A percentile compares a stretch with the other conserved stretches of the same genome.
These are phyloP conservation scores for Halichoeres trimaculatus DNA, from an alignment of 2,113 vertebrate species.

Conservation along the genomic window DNA sequence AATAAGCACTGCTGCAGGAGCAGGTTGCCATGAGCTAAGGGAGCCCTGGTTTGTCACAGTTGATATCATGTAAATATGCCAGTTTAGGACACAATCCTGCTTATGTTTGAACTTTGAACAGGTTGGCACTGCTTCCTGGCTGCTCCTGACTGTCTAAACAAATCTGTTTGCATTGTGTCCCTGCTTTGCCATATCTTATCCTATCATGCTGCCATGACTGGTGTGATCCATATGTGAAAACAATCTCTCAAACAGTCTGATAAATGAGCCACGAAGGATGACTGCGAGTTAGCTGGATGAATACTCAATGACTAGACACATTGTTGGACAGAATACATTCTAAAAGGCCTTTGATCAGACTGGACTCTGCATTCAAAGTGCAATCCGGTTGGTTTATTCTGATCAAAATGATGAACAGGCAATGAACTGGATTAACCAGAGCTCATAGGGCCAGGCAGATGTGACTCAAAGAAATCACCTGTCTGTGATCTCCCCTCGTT, in stretches of 20 bases:
- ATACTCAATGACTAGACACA: not conserved
- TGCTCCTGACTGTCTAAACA: slow-evolving; percentile 13
- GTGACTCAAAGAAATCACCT: slow-evolving; percentile 49
- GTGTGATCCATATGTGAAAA: not conserved
- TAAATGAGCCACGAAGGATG: not conserved
- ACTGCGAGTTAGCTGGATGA: not conserved
- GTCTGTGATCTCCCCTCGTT: not conserved
- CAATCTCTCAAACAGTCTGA: not conserved
- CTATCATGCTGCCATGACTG: not conserved
- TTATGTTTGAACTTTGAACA: slow-evolving; percentile 21
- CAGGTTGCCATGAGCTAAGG: not conserved
- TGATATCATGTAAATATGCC: slow-evolving; percentile 13
- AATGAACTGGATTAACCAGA: slow-evolving; percentile 34
- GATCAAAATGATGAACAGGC: not conserved
- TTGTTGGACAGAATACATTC: not conserved
- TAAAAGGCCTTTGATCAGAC: not conserved
- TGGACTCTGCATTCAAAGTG: not conserved
- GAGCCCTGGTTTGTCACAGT: slow-evolving; percentile 10
- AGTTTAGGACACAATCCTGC: not conserved
- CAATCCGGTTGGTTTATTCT: slow-evolving; percentile 1
- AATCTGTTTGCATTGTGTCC: slow-evolving; percentile 20
- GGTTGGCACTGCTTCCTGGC: slow-evolving; percentile 5
- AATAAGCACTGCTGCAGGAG: slow-evolving; percentile 1
- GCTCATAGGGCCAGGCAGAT: slow-evolving; percentile 37
- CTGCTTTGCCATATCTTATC: slow-evolving; percentile 11